Evolutionary conservation across 2,888 invertebrate species (phyloP), one percentile per base, ranked within the genome.

Genomic region (Parnassius mnemosyne): DNA sequence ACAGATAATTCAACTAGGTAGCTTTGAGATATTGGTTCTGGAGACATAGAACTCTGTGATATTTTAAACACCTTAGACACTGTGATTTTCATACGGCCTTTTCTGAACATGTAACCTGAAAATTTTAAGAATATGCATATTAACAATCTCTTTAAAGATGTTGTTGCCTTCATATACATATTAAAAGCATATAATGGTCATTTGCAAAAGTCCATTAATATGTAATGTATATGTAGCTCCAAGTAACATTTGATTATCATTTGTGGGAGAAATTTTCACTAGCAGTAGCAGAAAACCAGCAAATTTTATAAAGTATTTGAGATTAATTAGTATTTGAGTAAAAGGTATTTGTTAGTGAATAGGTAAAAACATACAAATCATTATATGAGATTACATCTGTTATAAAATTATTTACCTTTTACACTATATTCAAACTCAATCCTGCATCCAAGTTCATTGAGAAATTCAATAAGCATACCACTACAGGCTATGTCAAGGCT

Each of bases 11-110:
- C 98, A 1, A 99, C 98, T 43, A 98, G 92, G 85, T 98, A 97
- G 77, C 98, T 98, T 77, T 96, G 96, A 1, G 97, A 97, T 72
- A 98, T 95, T 0, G 97, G 94, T 79, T 98, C 98, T 47, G 94
- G 94, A 66, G 94, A 94, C 84, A 94, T 94, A 60, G 95, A 95
- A 51, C 93, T 93, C 66, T 88, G 89, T 9, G 91, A 84, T 84
- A 96, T 94, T 93, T 97, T 97, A 76, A 96, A 97, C 63, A 98
- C 95, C 85, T 98, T 98, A 0, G 98, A 97, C 0, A 99, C 98
- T 1, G 97, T 98, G 20, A 98, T 96, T 86, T 99, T 99, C 97
- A 99, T 98, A 65, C 98, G 93, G 0, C 98, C 99, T 86, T 99
- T 99, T 63, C 98, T 94, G 77, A 98, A 98, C 95, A 98, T 97